These are phyloP conservation scores for Anolis sagrei DNA, from an alignment of 2,113 vertebrate species.

Conservation along the genomic window DNA sequence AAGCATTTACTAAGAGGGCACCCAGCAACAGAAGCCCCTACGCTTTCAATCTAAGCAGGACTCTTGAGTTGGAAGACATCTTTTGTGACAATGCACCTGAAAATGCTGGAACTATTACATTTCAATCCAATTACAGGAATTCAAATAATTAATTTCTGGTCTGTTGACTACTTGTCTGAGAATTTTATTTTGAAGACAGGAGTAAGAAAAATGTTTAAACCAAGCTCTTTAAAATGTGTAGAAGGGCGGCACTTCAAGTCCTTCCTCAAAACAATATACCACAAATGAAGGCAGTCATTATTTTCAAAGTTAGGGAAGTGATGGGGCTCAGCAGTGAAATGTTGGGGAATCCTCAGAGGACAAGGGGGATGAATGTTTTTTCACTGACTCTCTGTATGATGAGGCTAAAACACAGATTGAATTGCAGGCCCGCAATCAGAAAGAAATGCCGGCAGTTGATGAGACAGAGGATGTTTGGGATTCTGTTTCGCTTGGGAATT, in stretches of 20 bases:
- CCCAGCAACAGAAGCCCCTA: background rate
- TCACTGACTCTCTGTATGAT: too few relatives aligned
- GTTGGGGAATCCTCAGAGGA: too few relatives aligned
- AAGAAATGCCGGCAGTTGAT: too few relatives aligned
- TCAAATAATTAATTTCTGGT: background rate
- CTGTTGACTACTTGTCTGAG: background rate
- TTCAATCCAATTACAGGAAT: background rate
- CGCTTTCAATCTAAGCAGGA: background rate
- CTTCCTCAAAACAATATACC: background rate
- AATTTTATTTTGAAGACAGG: background rate
- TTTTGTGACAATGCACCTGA: background rate
- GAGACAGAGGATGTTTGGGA: too few relatives aligned
- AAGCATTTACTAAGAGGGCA: background rate
- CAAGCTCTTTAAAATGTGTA: background rate
- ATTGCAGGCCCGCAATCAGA: too few relatives aligned
- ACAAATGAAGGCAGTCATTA: background rate
- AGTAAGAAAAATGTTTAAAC: background rate
- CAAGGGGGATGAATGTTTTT: too few relatives aligned
- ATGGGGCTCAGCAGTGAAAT: too few relatives aligned
- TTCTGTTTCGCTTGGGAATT: too few relatives aligned
- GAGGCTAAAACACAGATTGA: too few relatives aligned
- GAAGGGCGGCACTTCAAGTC: too few relatives aligned
- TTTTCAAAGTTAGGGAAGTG: background rate
- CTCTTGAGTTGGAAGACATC: background rate
- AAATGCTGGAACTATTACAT: background rate